Evolutionary conservation across 1,140 invertebrate genomes (phyloP).

Genomic region (Luehdorfia chinensis): DNA sequence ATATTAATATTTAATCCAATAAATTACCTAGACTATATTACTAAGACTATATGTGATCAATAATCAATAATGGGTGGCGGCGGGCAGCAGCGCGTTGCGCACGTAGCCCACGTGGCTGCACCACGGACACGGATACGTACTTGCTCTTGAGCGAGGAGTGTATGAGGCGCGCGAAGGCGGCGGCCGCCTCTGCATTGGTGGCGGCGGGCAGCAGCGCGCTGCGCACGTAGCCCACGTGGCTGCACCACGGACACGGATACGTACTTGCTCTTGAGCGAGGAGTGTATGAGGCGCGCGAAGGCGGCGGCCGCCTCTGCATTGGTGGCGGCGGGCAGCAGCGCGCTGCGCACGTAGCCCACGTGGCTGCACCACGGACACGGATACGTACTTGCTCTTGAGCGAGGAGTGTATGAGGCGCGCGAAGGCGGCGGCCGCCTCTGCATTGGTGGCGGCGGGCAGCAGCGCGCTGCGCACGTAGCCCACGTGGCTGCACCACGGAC

Average conservation of each 20-base stretch:
- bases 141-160: conserved; percentile 88
- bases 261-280: conserved; percentile 86
- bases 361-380: conserved; percentile 91
- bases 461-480: conserved; percentile 94
- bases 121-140: too few species aligned
- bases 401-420: conserved; percentile 94
- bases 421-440: conserved; percentile 95
- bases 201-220: conserved; percentile 91
- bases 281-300: conserved; percentile 95
- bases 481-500: conserved; percentile 93
- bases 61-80: too few species aligned
- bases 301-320: conserved; percentile 96
- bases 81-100: conserved; percentile 91
- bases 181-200: conserved; percentile 96
- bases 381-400: conserved; percentile 82
- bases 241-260: too few species aligned
- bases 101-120: conserved; percentile 95
- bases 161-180: conserved; percentile 94
- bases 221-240: conserved; percentile 96
- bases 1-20: too few species aligned
- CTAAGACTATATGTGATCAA: too few species aligned
- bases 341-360: conserved; percentile 94
- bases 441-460: conserved; percentile 92
- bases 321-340: conserved; percentile 91
- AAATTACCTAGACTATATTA: too few species aligned